A percentile compares a stretch with the other conserved stretches of the same genome.
phyloP scores from a whole-genome alignment of 2,113 vertebrate genomes.

The Pimephales promelas region DNA sequence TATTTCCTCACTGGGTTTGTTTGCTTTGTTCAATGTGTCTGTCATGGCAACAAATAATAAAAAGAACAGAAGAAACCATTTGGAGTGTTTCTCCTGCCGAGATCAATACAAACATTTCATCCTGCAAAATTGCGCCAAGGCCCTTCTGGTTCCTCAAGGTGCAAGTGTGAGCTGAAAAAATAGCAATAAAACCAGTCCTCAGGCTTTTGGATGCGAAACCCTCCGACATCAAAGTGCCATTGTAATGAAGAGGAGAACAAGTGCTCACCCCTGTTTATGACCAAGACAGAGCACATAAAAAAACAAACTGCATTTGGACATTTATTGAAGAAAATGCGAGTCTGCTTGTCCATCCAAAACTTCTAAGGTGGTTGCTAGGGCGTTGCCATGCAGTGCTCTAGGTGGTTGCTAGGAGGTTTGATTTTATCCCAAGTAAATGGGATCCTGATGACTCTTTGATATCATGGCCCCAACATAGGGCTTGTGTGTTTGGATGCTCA shows the following conservation, averaged over 20 bases:
- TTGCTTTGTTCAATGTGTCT: conserved; percentile 45
- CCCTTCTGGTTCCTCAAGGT: conserved; percentile 39
- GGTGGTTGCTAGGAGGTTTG: neutral
- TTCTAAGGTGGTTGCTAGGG: neutral
- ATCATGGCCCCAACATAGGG: neutral
- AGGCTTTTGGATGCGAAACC: conserved; percentile 15
- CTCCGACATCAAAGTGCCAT: conserved; percentile 38
- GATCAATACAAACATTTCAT: conserved; percentile 51
- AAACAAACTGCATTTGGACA: neutral
- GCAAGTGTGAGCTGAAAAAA: conserved; percentile 11
- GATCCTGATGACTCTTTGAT: neutral
- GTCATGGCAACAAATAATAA: conserved; percentile 46
- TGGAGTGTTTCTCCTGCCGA: conserved; percentile 45
- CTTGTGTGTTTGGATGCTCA: neutral
- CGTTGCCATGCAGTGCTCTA: neutral
- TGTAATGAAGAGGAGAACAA: conserved; percentile 45
- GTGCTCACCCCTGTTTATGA: conserved; percentile 33
- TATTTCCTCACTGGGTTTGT: conserved; percentile 39
- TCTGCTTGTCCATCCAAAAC: neutral
- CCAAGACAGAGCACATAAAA: conserved; percentile 22
- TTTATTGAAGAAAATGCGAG: neutral
- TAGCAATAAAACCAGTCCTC: conserved; percentile 39
- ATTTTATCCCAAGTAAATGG: neutral
- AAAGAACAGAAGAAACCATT: conserved; percentile 51
- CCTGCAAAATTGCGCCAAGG: conserved; percentile 25